Evolutionary conservation across 2,888 invertebrate species (phyloP).

Genomic region (Sphaerophoria taeniata): DNA sequence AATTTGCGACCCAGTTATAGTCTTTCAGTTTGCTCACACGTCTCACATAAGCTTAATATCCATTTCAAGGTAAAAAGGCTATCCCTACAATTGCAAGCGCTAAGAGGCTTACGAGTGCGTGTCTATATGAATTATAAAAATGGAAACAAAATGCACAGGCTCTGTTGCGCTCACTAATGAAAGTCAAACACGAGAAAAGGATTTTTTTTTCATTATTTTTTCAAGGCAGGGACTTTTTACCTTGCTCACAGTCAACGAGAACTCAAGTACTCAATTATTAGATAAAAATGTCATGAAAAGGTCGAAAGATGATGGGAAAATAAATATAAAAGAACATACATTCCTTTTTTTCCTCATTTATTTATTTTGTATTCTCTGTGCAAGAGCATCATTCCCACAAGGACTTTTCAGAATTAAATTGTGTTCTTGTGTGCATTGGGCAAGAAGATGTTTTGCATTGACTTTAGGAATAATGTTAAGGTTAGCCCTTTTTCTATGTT

Average conservation of each 20-base stretch:
- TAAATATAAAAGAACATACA: background rate
- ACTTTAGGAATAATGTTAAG: no score
- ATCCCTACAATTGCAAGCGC: background rate
- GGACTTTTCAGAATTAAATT: no score
- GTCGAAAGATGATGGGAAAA: background rate
- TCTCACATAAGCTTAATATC: background rate
- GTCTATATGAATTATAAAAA: background rate
- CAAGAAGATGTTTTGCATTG: no score
- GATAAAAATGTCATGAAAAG: constrained; percentile 53
- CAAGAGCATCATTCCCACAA: no score
- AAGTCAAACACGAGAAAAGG: background rate
- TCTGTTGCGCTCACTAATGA: constrained; percentile 3
- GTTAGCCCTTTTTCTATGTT: no score
- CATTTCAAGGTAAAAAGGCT: background rate
- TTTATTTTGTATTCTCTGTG: no score
- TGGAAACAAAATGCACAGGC: background rate
- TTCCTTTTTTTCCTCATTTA: background rate
- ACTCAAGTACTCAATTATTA: constrained; percentile 57
- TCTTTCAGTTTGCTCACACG: background rate
- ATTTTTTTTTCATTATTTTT: background rate
- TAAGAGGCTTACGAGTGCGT: background rate
- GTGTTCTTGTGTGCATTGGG: no score
- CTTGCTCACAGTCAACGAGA: constrained; percentile 34
- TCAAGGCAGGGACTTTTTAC: background rate
- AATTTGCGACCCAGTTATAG: background rate